Base-by-base conservation (phyloP, 2,113 vertebrate species). In the Picathartes gymnocephalus region DNA sequence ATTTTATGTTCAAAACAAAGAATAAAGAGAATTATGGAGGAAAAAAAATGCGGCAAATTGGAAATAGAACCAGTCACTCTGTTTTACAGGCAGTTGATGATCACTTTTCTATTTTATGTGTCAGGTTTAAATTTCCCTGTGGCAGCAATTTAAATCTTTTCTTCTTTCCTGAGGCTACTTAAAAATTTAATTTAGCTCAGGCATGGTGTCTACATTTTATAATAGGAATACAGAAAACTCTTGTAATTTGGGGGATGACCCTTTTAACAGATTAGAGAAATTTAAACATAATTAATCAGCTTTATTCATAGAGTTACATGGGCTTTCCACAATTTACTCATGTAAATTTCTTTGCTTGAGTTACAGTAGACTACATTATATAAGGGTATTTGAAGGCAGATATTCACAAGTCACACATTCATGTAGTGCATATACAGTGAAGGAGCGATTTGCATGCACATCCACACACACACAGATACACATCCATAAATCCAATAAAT, bases 251-350 rank as follows among this genome's bases (percentile, higher is more conserved):
- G 96, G 97, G 94, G 97, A 94, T 98, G 97, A 97, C 95, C 94
- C 93, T 97, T 89, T 97, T 97, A 98, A 97, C 93, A 96, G 94
- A 98, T 98, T 98, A 97, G 96, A 97, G 96, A 97, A 98, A 98
- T 97, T 97, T 97, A 97, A 98, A 97, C 94, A 97, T 97, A 98
- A 98, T 97, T 98, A 97, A 97, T 97, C 96, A 97, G 91, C 90
- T 98, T 97, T 97, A 98, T 97, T 97, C 86, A 94, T 93, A 96
- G 95, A 96, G 95, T 93, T 97, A 97, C 88, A 96, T 92, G 89
- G 94, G 91, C 86, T 97, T 96, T 95, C 83, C 82, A 97, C 95
- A 96, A 97, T 97, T 97, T 98, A 96, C 95, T 92, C 95, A 95
- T 97, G 96, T 96, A 98, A 96, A 97, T 97, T 97, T 97, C 77